phyloP scores from a whole-genome alignment of 2,113 vertebrate species.

The Eolophus roseicapilla region DNA sequence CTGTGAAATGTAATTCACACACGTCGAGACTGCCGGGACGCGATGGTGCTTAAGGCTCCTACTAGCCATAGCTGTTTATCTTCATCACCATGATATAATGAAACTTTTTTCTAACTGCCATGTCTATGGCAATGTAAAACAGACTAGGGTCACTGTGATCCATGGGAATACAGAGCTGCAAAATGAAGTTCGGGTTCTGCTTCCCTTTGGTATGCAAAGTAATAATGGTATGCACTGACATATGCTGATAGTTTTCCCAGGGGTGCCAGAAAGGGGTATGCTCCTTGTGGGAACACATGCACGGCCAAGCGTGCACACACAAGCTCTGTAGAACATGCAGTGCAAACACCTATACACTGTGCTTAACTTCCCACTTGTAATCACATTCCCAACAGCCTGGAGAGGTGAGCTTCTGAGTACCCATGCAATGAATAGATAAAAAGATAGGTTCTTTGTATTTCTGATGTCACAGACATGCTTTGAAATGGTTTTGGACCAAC shows the following conservation, averaged over 20 bases:
- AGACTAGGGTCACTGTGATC: background rate
- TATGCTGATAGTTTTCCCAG: rapidly evolving
- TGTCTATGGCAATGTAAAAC: background rate
- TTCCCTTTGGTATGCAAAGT: background rate
- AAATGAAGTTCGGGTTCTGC: background rate
- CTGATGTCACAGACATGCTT: background rate
- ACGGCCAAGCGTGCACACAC: background rate
- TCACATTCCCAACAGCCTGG: background rate
- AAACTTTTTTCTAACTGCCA: background rate
- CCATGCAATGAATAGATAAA: background rate
- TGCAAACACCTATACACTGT: background rate
- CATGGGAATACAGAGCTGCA: background rate
- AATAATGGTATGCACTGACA: rapidly evolving
- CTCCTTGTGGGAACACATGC: background rate
- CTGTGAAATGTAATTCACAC: no score
- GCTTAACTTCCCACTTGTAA: background rate
- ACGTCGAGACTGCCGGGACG: background rate
- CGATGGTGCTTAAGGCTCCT: background rate
- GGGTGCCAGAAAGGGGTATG: background rate
- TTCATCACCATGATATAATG: background rate
- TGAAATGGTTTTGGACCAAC: background rate
- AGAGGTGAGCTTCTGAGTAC: background rate
- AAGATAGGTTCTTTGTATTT: background rate
- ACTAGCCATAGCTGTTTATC: background rate
- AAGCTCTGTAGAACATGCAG: no score